A percentile compares a stretch with the other conserved stretches of the same genome.
These are phyloP conservation scores for Sarotherodon lohbergeri DNA, from an alignment of 2,113 vertebrate species.

Conservation along the genomic window DNA sequence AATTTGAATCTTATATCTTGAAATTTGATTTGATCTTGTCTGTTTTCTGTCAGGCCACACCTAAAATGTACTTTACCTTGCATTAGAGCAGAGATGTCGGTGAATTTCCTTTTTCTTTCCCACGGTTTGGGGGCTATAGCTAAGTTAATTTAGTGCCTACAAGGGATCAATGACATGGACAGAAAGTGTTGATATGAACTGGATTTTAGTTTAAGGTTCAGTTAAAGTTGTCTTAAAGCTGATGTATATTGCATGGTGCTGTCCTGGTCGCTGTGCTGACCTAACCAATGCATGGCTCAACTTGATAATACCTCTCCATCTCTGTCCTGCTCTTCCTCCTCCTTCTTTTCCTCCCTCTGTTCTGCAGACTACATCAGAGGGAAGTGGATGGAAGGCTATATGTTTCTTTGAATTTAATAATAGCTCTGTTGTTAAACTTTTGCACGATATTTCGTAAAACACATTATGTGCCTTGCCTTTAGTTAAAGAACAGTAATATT, in stretches of 20 bases:
- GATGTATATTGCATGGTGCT: slow-evolving; percentile 60
- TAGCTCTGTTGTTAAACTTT: slow-evolving; percentile 69
- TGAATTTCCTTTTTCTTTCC: not conserved
- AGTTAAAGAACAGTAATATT: slow-evolving; percentile 69
- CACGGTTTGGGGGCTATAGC: not conserved
- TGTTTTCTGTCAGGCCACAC: not conserved
- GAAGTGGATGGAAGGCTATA: slow-evolving; percentile 36
- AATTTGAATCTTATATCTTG: not conserved
- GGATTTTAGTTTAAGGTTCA: not conserved
- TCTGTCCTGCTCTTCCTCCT: slow-evolving; percentile 41
- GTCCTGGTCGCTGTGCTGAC: slow-evolving; percentile 52
- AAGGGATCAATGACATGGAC: not conserved
- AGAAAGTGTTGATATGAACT: slow-evolving; percentile 5
- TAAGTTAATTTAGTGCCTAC: not conserved
- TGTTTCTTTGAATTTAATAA: slow-evolving; percentile 57
- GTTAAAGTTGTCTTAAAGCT: slow-evolving; percentile 38
- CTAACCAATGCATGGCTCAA: slow-evolving; percentile 84
- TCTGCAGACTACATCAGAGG: slow-evolving; percentile 16
- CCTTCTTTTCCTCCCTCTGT: not conserved
- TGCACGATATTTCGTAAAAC: slow-evolving; percentile 92
- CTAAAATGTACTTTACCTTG: not conserved
- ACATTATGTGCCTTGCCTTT: slow-evolving; percentile 98
- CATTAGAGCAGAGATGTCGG: not conserved
- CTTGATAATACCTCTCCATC: slow-evolving; percentile 65
- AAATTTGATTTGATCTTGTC: not conserved